A percentile compares a stretch with the other conserved stretches of the same genome.
These are phyloP conservation scores for Tragelaphus scriptus DNA, from an alignment of 2,113 vertebrate species.

Conservation along the genomic window DNA sequence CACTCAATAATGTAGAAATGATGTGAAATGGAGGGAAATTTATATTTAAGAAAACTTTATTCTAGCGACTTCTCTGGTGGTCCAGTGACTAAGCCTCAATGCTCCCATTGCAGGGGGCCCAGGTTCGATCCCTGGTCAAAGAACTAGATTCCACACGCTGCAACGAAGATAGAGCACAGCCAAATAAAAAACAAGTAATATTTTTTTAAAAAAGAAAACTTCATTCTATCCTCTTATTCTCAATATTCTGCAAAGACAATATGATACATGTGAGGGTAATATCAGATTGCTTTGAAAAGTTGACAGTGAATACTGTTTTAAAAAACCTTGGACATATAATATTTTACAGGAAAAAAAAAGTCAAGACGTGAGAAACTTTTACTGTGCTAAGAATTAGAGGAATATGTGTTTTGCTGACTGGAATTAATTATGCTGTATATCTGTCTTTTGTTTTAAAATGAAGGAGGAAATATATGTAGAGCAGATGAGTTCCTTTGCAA, in stretches of 20 bases:
- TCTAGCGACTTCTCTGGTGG: neutral
- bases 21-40: neutral
- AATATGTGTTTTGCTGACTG: neutral
- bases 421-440: neutral
- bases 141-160: neutral
- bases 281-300: neutral
- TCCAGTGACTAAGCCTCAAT: neutral
- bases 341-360: neutral
- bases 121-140: neutral
- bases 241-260: neutral
- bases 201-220: neutral
- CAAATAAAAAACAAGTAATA: neutral
- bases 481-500: slow-evolving; percentile 96
- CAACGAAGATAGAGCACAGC: neutral
- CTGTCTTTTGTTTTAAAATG: slow-evolving; percentile 2
- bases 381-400: neutral
- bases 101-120: neutral
- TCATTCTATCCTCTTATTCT: neutral
- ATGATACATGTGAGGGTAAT: neutral
- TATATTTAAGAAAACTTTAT: neutral
- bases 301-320: neutral
- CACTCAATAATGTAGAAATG: neutral
- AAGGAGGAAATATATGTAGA: slow-evolving; percentile 91
- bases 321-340: neutral
- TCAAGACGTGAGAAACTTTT: neutral